Base-by-base conservation (phyloP, 1,140 invertebrate species). In the Pseudomyrmex concolor region DNA sequence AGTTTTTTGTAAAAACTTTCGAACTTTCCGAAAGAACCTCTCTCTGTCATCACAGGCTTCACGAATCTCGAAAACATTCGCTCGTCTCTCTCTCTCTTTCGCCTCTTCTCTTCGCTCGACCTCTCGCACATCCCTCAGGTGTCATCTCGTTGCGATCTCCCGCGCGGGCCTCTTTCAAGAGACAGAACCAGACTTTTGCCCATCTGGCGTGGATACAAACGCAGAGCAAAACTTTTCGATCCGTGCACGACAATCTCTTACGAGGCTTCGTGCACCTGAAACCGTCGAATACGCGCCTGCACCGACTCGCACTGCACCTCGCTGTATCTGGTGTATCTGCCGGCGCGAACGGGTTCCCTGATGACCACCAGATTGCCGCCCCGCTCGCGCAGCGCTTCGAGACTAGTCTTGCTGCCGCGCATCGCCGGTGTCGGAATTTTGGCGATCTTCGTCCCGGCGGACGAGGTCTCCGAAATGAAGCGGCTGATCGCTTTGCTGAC, bases 281-380 rank as follows among this genome's bases (percentile, higher is more conserved):
- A 94, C 72, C 94, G 92, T 15, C 94, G 92, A 76, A 95, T 95
- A 45, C 95, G 90, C 34, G 95, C 95, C 85, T 95, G 94, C 0
- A 95, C 94, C 15, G 95, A 95, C 67, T 95, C 95, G 86, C 95
- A 95, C 63, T 95, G 95, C 15, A 95, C 94, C 74, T 95, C 95
- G 89, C 94, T 95, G 86, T 95, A 95, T 51, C 94, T 92, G 9
- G 94, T 93, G 84, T 94, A 95, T 15, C 92, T 93, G 8, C 95
- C 95, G 2, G 95, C 93, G 10, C 93, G 90, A 0, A 94, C 93
- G 0, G 94, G 94, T 82, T 95, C 95, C n/a, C 95, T 90, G n/a
- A 95, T 95, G 7, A 95, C 94, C 8, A 95, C 95, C 17, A 95
- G 73, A 64, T 95, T 95, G 0, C 95, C 94, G 7, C 93, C 92